Percentiles rank a stretch among this genome's conserved stretches.
Conservation (phyloP, 2,113 vertebrate genomes). For the Notothenia rossii region DNA sequence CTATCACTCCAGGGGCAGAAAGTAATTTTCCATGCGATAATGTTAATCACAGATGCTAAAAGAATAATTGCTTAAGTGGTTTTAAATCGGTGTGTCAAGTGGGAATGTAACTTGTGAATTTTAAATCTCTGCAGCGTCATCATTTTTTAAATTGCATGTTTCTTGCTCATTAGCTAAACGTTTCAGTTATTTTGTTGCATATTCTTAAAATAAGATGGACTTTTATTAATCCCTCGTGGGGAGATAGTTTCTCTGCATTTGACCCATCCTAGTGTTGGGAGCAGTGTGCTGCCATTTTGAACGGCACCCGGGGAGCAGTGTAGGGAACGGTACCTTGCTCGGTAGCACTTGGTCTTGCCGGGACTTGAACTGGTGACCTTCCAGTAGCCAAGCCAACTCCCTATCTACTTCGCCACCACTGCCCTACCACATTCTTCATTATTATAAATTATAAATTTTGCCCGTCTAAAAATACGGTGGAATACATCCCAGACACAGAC, state of each 20-base stretch:
- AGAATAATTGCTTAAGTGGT: neutral
- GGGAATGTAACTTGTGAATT: conserved; percentile 18
- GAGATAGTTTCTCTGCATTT: too few species aligned
- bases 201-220: too few species aligned
- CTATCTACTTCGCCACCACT: too few species aligned
- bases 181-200: neutral
- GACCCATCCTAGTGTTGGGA: too few species aligned
- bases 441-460: neutral
- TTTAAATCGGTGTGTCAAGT: conserved; percentile 12
- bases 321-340: too few species aligned
- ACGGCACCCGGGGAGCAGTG: too few species aligned
- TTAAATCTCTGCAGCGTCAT: conserved; percentile 1
- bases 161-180: neutral
- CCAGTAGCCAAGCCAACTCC: too few species aligned
- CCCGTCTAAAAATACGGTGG: conserved; percentile 7
- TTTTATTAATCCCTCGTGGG: too few species aligned
- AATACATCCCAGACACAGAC: conserved; percentile 1
- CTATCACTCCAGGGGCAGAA: conserved; percentile 2
- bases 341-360: too few species aligned
- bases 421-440: too few species aligned
- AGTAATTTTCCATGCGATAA: conserved; percentile 3
- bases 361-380: too few species aligned
- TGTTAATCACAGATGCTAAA: neutral
- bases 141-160: neutral
- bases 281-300: too few species aligned